Evolutionary conservation across 2,113 vertebrate species (phyloP).

Genomic region (Craseonycteris thonglongyai): DNA sequence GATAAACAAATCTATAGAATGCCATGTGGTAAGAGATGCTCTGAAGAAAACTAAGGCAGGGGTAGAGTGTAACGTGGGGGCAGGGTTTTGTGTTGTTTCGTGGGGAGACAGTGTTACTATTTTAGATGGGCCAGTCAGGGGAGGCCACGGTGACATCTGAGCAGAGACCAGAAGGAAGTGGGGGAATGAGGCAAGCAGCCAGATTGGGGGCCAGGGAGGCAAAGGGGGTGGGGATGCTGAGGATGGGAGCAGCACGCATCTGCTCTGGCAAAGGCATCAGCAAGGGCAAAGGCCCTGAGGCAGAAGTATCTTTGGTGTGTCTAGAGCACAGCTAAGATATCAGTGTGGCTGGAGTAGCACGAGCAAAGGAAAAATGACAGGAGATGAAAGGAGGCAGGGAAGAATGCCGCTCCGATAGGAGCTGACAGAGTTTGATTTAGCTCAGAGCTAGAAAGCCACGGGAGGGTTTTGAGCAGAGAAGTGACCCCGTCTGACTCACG

Average conservation of each 20-base stretch:
- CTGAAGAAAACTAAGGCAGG: not conserved
- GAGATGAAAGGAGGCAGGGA: not conserved
- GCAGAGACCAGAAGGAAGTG: not conserved
- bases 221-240: fast-evolving
- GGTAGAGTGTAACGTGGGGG: not conserved
- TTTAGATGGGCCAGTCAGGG: not conserved
- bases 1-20: not conserved
- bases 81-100: not conserved
- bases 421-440: not conserved
- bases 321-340: not conserved
- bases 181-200: no score
- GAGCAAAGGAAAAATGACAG: not conserved
- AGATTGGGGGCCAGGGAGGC: not conserved
- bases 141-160: not conserved
- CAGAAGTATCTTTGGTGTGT: not conserved
- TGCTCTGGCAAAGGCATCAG: not conserved
- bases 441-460: not conserved
- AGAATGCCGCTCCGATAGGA: fast-evolving
- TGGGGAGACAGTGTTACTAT: no score
- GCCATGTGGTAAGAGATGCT: not conserved
- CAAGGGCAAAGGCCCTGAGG: not conserved
- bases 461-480: not conserved
- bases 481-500: not conserved
- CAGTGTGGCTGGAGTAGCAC: not conserved
- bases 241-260: fast-evolving